Evolutionary conservation across 64 coral and sea anemone species (phyloP).

Genomic region (Cladopsammia gracilis): DNA sequence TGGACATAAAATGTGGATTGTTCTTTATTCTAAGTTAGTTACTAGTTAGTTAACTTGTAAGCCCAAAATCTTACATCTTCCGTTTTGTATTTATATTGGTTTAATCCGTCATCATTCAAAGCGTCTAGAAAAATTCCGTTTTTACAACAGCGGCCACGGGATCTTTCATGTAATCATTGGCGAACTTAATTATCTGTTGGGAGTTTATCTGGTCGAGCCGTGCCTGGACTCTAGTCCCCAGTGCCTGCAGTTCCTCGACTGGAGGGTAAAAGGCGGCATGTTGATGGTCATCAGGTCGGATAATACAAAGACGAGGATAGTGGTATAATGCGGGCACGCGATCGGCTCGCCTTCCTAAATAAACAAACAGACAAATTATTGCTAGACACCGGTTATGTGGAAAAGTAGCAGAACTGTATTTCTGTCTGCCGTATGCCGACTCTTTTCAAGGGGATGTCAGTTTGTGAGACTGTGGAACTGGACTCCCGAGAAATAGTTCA

Average conservation of each 20-base stretch:
- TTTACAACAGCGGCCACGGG: conserved; percentile 63
- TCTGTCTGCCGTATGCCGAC: no score
- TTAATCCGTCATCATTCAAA: neutral
- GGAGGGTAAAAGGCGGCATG: conserved; percentile 90
- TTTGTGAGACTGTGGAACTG: no score
- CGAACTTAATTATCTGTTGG: conserved; percentile 89
- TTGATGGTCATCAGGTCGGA: conserved; percentile 86
- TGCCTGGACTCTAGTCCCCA: conserved; percentile 74
- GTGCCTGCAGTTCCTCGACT: conserved; percentile 63
- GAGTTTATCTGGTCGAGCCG: conserved; percentile 80
- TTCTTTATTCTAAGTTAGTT: no score
- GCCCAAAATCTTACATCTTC: no score
- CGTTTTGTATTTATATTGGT: no score
- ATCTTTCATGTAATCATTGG: conserved; percentile 63
- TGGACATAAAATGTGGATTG: no score
- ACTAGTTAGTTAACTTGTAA: no score
- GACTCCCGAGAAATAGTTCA: no score
- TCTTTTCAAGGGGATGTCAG: no score
- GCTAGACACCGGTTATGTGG: no score
- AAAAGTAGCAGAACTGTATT: no score
- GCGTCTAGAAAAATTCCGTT: conserved; percentile 84
- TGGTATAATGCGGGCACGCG: conserved; percentile 69
- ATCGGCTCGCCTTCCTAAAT: conserved; percentile 16
- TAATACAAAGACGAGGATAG: conserved; percentile 87
- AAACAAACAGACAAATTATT: neutral